Percentiles rank a stretch among this genome's conserved stretches.
These are phyloP conservation scores for Benitochromis conjunctus DNA, from an alignment of 2,113 vertebrate genomes.

Conservation along the genomic window DNA sequence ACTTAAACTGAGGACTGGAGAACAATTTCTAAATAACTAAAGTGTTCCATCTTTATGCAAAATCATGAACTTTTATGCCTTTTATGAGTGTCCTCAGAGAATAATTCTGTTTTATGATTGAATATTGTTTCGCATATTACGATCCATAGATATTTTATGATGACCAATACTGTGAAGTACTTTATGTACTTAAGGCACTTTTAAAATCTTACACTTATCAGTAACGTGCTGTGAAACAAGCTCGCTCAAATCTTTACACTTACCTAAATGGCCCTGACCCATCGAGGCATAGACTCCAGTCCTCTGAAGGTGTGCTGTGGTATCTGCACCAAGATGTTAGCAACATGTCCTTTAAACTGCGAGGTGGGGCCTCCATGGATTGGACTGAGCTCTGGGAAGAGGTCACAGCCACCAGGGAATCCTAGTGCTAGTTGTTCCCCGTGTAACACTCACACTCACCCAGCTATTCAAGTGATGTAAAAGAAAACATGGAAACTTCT, in stretches of 20 bases:
- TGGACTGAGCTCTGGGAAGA: background rate
- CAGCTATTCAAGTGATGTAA: background rate
- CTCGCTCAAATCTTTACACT: background rate
- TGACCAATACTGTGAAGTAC: background rate
- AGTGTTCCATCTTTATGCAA: background rate
- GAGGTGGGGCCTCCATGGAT: background rate
- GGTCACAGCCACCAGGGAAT: background rate
- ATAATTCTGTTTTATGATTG: background rate
- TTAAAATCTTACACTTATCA: background rate
- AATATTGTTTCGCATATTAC: background rate
- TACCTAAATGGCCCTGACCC: background rate
- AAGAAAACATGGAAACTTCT: background rate
- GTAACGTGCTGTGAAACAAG: background rate
- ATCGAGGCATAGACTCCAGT: background rate
- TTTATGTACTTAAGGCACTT: background rate
- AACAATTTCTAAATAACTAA: background rate
- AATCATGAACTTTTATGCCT: background rate
- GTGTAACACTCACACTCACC: background rate
- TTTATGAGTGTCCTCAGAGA: background rate
- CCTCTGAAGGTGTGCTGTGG: background rate
- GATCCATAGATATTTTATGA: background rate
- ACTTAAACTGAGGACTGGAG: background rate
- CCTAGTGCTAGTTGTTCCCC: rapidly evolving
- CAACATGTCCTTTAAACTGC: background rate
- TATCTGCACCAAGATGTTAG: background rate